A percentile compares a stretch with the other conserved stretches of the same genome.
Conservation (phyloP, 2,797 vertebrate species). For the Alca torda region DNA sequence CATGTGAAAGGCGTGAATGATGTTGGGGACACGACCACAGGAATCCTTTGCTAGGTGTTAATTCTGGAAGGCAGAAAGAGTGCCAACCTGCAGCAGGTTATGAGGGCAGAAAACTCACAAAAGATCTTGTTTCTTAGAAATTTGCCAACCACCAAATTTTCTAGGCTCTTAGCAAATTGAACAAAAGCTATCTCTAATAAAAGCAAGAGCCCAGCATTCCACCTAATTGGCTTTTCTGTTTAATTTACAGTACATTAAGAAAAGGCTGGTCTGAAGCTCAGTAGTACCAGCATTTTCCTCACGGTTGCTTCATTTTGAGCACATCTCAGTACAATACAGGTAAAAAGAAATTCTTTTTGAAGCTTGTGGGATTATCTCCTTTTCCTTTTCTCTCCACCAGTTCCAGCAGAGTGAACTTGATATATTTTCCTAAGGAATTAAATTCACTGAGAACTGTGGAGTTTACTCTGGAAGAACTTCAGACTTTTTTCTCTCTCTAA, state of each 20-base stretch:
- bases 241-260: not conserved
- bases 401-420: not conserved
- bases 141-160: not conserved
- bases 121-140: not conserved
- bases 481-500: not conserved
- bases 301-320: not conserved
- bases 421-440: slow-evolving; percentile 4
- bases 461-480: slow-evolving; percentile 14
- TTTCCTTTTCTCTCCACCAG: not conserved
- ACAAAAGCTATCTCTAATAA: not conserved
- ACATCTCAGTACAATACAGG: not conserved
- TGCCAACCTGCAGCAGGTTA: not conserved
- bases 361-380: not conserved
- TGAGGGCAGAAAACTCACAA: not conserved
- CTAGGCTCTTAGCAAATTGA: not conserved
- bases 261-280: not conserved
- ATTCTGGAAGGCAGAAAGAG: not conserved
- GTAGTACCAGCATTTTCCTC: not conserved
- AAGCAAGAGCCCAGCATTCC: not conserved
- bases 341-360: not conserved
- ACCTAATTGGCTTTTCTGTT: not conserved
- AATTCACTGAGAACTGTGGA: not conserved
- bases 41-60: not conserved
- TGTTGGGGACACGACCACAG: not conserved
- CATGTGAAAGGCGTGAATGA: not conserved